Base-by-base conservation (phyloP, 2,113 vertebrate genomes). In the Pardalotus punctatus region DNA sequence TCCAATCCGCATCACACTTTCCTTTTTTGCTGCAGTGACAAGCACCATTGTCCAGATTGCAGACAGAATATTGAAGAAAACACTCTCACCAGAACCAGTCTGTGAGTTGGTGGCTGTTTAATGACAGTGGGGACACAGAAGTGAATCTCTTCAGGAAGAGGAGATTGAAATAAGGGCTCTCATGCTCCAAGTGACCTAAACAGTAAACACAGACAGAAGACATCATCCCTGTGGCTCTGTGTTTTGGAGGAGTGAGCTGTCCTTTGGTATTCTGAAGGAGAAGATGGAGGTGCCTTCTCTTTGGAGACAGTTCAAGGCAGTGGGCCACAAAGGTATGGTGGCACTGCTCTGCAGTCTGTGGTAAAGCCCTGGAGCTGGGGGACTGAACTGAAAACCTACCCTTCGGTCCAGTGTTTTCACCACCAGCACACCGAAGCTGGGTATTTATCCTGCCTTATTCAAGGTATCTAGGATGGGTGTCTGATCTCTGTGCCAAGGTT, bases 291-390 rank as follows among this genome's bases (percentile, higher is more conserved):
- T 11, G 19, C 27, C 35, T 86, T 86, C 17, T 10, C 31, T 78
- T 50, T 45, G 48, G 36, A 60, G 47, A 29, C 22, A 35, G 76
- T n/a, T n/a, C n/a, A n/a, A 23, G 40, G 33, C n/a, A 36, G 18
- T 29, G 24, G 27, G 53, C 36, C 48, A 38, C 22, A 8, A 38
- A 45, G 0, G 5, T 42, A 16, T 0, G 3, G 64, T 29, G 15
- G 35, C 38, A 42, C 6, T n/a, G 33, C 47, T 56, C 56, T 61
- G 45, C 45, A 70, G 45, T 22, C 21, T 0, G 0, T 5, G 16
- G n/a, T 25, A 36, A 45, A 62, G 36, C 24, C 42, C 31, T 36
- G 58, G 36, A 57, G 53, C 23, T 8, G 8, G 21, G 19, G 42
- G 7, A 24, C 29, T 16, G 40, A 35, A 31, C 0, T 33, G 43